Conservation (phyloP, 2,797 vertebrate genomes). For the Acanthis flammea region DNA sequence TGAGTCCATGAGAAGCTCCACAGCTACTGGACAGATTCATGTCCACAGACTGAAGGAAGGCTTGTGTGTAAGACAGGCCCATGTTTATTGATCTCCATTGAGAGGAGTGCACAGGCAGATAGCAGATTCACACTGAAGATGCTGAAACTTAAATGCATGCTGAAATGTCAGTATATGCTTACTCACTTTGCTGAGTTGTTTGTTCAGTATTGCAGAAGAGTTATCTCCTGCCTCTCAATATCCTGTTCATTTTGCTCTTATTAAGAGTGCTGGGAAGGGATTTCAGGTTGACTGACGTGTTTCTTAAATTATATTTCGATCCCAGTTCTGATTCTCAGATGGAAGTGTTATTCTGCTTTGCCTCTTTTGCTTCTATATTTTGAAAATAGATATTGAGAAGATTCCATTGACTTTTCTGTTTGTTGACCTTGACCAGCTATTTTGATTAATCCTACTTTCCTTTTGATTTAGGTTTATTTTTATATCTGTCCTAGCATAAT, state of each 20-base stretch:
- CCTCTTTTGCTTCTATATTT: neutral
- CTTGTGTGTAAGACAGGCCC: neutral
- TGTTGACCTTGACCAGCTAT: constrained; percentile 12
- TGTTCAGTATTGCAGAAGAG: neutral
- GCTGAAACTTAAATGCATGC: neutral
- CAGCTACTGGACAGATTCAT: neutral
- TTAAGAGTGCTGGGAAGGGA: neutral
- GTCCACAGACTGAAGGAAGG: neutral
- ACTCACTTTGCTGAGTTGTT: constrained; percentile 20
- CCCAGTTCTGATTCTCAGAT: neutral
- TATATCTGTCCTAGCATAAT: neutral
- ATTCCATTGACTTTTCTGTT: neutral
- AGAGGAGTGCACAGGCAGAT: neutral
- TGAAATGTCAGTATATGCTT: constrained; percentile 8
- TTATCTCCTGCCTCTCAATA: constrained; percentile 1
- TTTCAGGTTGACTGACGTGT: neutral
- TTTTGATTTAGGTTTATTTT: constrained; percentile 29
- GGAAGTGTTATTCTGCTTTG: neutral
- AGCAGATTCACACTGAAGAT: neutral
- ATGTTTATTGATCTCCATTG: accelerated
- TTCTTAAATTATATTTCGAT: neutral
- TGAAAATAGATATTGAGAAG: neutral
- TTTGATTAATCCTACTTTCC: constrained; percentile 29
- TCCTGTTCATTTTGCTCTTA: constrained; percentile 37
- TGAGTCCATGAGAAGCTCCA: neutral